Conservation (phyloP, 2,888 invertebrate species). For the Ectobius pallidus region DNA sequence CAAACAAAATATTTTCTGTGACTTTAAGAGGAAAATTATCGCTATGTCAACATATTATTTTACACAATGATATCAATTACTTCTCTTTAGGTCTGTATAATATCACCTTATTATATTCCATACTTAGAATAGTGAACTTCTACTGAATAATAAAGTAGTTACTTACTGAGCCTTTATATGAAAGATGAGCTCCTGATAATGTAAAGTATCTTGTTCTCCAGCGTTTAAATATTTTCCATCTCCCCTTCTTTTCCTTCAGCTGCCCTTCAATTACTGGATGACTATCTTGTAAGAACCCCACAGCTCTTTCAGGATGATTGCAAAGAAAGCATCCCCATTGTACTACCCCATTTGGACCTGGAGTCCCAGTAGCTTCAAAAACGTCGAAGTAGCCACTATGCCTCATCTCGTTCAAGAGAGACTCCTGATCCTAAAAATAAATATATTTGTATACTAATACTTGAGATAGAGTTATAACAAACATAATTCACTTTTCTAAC, state of each 20-base stretch:
- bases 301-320: constrained; percentile 88
- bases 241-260: constrained; percentile 88
- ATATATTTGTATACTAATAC: no score
- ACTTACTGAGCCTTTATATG: constrained; percentile 82
- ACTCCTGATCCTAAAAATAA: constrained; percentile 77
- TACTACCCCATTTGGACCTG: constrained; percentile 58
- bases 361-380: constrained; percentile 74
- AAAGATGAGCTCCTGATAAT: constrained; percentile 88
- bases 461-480: no score
- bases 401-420: constrained; percentile 82
- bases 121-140: no score
- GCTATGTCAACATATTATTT: no score
- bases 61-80: no score
- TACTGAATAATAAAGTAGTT: not conserved
- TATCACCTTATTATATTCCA: no score
- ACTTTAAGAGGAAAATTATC: no score
- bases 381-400: constrained; percentile 91
- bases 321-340: constrained; percentile 94
- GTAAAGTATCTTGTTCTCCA: constrained; percentile 96
- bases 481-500: no score
- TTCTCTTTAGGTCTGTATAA: no score
- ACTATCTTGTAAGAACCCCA: constrained; percentile 77
- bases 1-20: no score
- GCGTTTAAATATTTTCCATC: constrained; percentile 88
- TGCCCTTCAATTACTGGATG: constrained; percentile 90